These are phyloP conservation scores for Microtus oregoni DNA, from an alignment of 2,113 vertebrate species.

Conservation along the genomic window DNA sequence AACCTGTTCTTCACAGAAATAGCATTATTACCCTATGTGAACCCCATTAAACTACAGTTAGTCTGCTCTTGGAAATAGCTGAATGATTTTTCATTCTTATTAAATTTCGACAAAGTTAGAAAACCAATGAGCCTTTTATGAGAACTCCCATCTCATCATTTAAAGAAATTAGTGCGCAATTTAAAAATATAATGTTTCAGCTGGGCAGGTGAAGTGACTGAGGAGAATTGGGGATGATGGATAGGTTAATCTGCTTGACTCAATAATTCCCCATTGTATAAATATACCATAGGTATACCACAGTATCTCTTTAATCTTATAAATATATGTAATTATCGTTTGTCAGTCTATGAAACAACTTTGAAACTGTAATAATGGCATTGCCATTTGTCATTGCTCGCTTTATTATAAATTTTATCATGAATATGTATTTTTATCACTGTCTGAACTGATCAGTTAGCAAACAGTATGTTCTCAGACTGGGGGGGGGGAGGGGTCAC, in stretches of 20 bases:
- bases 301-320: neutral
- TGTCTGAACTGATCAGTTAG: neutral
- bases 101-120: neutral
- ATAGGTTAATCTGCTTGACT: neutral
- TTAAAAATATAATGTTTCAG: neutral
- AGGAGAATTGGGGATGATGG: neutral
- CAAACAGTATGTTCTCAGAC: neutral
- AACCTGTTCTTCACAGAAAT: neutral
- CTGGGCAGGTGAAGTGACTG: neutral
- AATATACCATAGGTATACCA: neutral
- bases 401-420: conserved; percentile 14
- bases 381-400: neutral
- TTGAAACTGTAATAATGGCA: neutral
- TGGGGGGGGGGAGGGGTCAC: neutral
- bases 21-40: neutral
- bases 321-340: neutral
- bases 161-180: neutral
- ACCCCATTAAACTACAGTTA: neutral
- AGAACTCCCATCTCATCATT: neutral
- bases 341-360: neutral
- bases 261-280: neutral
- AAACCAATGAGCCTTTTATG: neutral
- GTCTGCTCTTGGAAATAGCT: neutral
- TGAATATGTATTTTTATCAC: neutral
- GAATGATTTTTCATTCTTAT: neutral